phyloP scores from a whole-genome alignment of 2,113 vertebrate genomes.

The Thymallus thymallus region DNA sequence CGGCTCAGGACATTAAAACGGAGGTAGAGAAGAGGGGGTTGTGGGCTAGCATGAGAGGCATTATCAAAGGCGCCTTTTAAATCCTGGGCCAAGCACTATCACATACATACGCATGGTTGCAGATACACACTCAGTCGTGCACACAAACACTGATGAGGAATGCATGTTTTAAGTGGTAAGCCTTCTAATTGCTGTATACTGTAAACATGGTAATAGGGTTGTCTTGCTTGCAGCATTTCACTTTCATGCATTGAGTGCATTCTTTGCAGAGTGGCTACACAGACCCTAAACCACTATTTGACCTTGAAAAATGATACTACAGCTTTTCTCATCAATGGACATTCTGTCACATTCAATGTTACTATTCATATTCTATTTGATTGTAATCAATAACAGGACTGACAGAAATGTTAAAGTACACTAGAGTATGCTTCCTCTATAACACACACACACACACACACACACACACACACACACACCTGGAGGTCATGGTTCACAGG shows the following conservation, averaged over 20 bases:
- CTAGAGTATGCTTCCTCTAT: not conserved
- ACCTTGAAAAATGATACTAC: not conserved
- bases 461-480: conserved; percentile 13
- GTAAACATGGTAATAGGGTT: conserved; percentile 43
- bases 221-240: not conserved
- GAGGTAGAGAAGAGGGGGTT: not conserved
- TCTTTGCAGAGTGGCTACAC: conserved; percentile 37
- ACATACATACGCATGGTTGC: not conserved
- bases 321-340: not conserved
- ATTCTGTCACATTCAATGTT: too few species aligned
- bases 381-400: not conserved
- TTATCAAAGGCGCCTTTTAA: conserved; percentile 9
- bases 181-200: conserved; percentile 44
- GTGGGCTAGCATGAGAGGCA: conserved; percentile 16
- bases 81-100: not conserved
- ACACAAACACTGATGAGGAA: conserved; percentile 9
- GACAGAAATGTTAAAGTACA: not conserved
- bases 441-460: conserved; percentile 21
- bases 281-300: not conserved
- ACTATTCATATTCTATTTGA: too few species aligned
- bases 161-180: conserved; percentile 20
- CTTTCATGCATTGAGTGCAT: conserved; percentile 36
- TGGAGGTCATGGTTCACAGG: conserved; percentile 45
- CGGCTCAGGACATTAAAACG: conserved; percentile 12
- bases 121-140: not conserved